phyloP scores from a whole-genome alignment of 1,140 invertebrate genomes.

The Ceratina calcarata region DNA sequence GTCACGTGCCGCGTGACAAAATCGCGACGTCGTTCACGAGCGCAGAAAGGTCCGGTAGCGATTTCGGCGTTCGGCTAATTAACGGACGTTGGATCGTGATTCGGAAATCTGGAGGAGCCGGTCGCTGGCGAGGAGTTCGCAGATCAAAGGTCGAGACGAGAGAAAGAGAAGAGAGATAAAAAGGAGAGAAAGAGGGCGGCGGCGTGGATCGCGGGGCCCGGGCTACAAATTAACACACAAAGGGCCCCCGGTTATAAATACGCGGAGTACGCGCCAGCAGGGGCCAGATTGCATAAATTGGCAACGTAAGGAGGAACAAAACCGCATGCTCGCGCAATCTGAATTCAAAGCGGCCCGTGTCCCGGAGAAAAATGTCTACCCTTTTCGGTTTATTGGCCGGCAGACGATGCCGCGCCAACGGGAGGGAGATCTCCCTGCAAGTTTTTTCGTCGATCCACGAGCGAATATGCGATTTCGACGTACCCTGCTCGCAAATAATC shows the following conservation, averaged over 20 bases:
- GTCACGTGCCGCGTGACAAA: neutral
- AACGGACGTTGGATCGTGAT: slow-evolving; percentile 29
- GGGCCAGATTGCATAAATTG: slow-evolving; percentile 78
- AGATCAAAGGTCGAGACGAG: slow-evolving; percentile 52
- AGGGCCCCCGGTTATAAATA: slow-evolving; percentile 76
- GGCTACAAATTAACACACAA: slow-evolving; percentile 80
- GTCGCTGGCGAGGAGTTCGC: slow-evolving; percentile 6
- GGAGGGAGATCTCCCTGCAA: slow-evolving; percentile 7
- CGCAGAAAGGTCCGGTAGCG: too few relatives aligned
- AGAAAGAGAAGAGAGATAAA: slow-evolving; percentile 18
- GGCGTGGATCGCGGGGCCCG: slow-evolving; percentile 58
- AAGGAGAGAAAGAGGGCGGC: neutral
- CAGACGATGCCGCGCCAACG: slow-evolving; percentile 18
- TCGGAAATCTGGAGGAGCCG: slow-evolving; percentile 3
- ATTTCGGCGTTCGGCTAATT: slow-evolving; percentile 30
- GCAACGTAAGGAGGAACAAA: slow-evolving; percentile 68
- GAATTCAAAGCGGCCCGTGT: slow-evolving; percentile 76
- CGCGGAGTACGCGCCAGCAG: slow-evolving; percentile 55
- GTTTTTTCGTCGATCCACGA: slow-evolving; percentile 7
- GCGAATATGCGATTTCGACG: slow-evolving; percentile 13
- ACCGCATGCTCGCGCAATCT: slow-evolving; percentile 71
- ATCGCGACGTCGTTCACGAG: neutral
- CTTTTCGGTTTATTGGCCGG: slow-evolving; percentile 54
- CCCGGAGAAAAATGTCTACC: slow-evolving; percentile 53
- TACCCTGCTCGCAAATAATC: slow-evolving; percentile 19